Base-by-base conservation (phyloP, 2,888 invertebrate species). In the Chaitophorus viminalis region DNA sequence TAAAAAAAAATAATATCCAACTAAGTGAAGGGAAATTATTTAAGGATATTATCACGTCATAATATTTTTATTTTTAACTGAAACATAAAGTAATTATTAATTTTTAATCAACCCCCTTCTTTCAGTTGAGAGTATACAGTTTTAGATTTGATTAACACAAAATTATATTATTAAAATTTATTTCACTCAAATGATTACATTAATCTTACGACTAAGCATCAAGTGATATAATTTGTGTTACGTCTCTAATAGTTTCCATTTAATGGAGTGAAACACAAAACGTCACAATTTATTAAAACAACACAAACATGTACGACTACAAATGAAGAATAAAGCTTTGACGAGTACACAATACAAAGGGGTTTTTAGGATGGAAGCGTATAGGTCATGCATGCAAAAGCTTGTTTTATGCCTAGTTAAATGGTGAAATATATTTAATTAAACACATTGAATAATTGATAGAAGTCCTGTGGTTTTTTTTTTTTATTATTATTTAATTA, bases 301-400 rank as follows among this genome's bases (percentile, higher is more conserved):
- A 85, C 77, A 85, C 68, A 85, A 68, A 87, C 79, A 65, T 74
- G 17, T 87, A 87, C 81, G 81, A 65, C 87, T 87, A 87, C 78
- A 72, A 81, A 79, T 72, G 79, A 87, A 87, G 87, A 87, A 87
- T 81, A 87, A 87, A 87, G 87, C 87, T 46, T 87, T 87, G 87
- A 87, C 87, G 87, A 87, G 87, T 81, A 87, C 87, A 87, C 87
- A 81, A 87, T 87, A 87, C 87, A 87, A 79, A 81, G 72, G 78
- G 74, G 65, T 31, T 65, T 84, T 74, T 60, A 29, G 87, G 87
- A 87, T 81, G 17, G 65, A 87, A 87, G 87, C 87, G 60, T 72
- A 81, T 79, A 87, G 81, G 74, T 87, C 87, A 87, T 87, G 87
- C 87, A 87, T 81, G 87, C 87, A 81, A 74, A 87, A 87, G 87